Evolutionary conservation across 2,113 vertebrate species (phyloP), one percentile per base, ranked within the genome.

Genomic region (Notechis scutatus): DNA sequence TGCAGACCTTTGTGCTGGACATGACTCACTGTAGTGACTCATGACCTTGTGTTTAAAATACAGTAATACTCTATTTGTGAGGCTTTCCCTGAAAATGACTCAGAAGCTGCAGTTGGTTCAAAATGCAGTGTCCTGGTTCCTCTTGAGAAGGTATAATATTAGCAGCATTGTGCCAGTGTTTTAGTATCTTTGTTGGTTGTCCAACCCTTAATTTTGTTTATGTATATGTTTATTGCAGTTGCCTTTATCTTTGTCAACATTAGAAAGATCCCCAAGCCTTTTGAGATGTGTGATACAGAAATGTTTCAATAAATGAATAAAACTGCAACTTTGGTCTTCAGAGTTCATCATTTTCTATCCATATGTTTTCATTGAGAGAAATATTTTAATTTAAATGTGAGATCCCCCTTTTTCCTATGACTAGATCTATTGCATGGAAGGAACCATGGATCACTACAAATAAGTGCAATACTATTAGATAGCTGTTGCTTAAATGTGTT

Each of bases 241-340:
- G 74, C 6, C 7, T 81, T 81, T 81, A 42, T 21, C 34, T 81
- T 42, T 81, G 74, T 81, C 74, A 42, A 81, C 18, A 9, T 42
- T 42, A 20, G 18, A 81, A 21, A 42, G 18, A 39, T 42, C 18
- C 34, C 74, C 8, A 39, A 81, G 7, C 34, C 74, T 81, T 42
- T 81, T 81, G 74, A 81, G 18, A 39, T 81, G 34, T 39, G 59
- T 87, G 90, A 6, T 64, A 91, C 1, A 92, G 94, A 93, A 96
- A 95, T 87, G 81, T 81, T 81, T 39, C 74, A 21, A 21, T 81
- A 95, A 95, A 95, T 92, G 45, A 12, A 91, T 34, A 64, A 86
- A 95, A 95, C 93, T 52, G 87, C 64, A 18, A 0, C 0, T 94
- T 90, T 42, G 52, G 0, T 92, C 4, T 90, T n/a, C 4, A 10